Evolutionary conservation across 2,888 invertebrate genomes (phyloP), one percentile per base, ranked within the genome.

Genomic region (Acronicta leporina): DNA sequence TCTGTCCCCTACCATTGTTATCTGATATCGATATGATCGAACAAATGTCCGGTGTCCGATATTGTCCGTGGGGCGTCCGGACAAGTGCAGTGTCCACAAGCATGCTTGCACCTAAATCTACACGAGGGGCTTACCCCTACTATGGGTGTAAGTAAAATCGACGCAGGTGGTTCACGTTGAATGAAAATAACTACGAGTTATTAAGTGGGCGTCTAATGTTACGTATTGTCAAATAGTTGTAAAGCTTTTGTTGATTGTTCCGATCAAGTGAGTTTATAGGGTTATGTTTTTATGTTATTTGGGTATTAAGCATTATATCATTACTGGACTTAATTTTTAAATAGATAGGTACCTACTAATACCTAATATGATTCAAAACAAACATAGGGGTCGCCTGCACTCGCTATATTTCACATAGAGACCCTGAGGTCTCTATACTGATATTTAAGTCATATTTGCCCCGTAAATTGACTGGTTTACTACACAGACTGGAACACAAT

Each of bases 41-140:
- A 67, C 67, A 77, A 75, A 76, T 77, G 75, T 75, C 74, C 75
- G 54, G 55, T 68, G 65, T 68, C 73, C 53, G 72, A 80, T 81
- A 82, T 81, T 73, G 78, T 77, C 68, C 78, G 56, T 73, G 68
- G 80, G 80, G 81, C 77, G 86, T 81, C 81, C 84, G 75, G 62
- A 83, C 84, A 79, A 89, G 87, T 87, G 89, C 86, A 85, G 67
- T 84, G 87, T 84, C 84, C 75, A 88, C 88, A 88, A 71, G 73
- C 73, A 52, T 56, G 54, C 65, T 67, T 75, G 77, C 72, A 78
- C 75, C 77, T 77, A 77, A 76, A 69, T 58, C 76, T 51, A 76
- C 73, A 77, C 30, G 44, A 54, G 53, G 65, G 65, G 51, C 43
- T 57, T 25, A 30, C 72, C 69, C 64, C 68, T 76, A 78, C 77